A percentile compares a stretch with the other conserved stretches of the same genome.
These are phyloP conservation scores for Lepidonotus clava DNA, from an alignment of 2,888 invertebrate genomes.

Conservation along the genomic window DNA sequence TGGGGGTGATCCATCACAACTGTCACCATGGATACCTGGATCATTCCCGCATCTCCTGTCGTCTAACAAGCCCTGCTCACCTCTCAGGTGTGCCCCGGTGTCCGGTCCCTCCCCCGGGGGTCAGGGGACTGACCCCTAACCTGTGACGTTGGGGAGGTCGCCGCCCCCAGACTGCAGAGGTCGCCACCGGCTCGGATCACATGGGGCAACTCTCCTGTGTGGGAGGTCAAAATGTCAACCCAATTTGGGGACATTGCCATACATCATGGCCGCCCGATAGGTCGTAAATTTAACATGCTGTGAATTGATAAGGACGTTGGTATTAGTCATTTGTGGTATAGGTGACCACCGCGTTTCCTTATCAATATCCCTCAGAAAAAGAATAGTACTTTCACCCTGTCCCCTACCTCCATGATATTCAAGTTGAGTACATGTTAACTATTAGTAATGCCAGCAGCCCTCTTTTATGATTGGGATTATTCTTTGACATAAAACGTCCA, in stretches of 20 bases:
- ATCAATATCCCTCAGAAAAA: too few species aligned
- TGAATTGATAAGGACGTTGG: neutral
- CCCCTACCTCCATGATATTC: too few species aligned
- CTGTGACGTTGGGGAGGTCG: neutral
- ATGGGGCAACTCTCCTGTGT: neutral
- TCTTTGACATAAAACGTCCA: too few species aligned
- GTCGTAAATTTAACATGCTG: neutral
- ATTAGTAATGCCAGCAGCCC: too few species aligned
- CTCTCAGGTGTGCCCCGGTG: neutral
- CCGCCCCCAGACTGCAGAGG: neutral
- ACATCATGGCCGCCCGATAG: neutral
- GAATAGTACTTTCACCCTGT: too few species aligned
- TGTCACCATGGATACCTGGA: constrained; percentile 6
- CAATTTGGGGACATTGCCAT: constrained; percentile 5
- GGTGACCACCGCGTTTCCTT: too few species aligned
- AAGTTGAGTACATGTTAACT: too few species aligned
- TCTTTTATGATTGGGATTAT: too few species aligned
- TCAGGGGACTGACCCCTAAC: neutral
- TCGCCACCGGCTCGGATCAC: neutral
- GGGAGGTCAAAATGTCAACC: constrained; percentile 34
- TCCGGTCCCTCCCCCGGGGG: neutral
- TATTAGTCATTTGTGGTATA: constrained; percentile 22
- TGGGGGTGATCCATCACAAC: neutral
- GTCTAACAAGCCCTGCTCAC: neutral
- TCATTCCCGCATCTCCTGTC: neutral